Base-by-base conservation (phyloP, 2,113 vertebrate species). In the Antechinus stuartii region DNA sequence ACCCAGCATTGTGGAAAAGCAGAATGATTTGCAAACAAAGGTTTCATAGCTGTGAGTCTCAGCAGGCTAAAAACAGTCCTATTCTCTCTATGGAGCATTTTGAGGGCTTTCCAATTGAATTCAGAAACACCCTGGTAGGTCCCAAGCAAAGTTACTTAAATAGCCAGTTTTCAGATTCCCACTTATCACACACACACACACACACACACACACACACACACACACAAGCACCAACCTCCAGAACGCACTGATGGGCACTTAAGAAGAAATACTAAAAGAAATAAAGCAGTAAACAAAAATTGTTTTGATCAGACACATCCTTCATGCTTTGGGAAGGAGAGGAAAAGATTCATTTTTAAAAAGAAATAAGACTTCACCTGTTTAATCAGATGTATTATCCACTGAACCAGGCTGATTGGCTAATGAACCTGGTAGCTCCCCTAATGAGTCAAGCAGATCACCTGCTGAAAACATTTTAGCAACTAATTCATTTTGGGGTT, bases 371-470 rank as follows among this genome's bases (percentile, higher is more conserved):
- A 90, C 42, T 91, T 93, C 93, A 14, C 49, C 93, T 96, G 96
- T 93, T 96, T 96, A 95, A 96, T 96, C 94, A 61, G 95, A 96
- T 26, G 30, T 56, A 92, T 96, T 93, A 94, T 91, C 94, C 94
- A 92, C 93, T 96, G 97, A 98, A 91, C 92, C 94, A 97, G 92
- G 47, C 54, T 93, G 92, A 96, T 96, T 50, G 27, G 50, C 90
- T 95, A 97, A 93, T 42, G 98, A 97, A 94, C 92, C 90, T 93
- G 61, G 52, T 12, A 94, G 96, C 90, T 96, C 26, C 49, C 93
- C 91, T 93, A 90, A 26, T 2, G 94, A 93, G 95, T 92, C 92
- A 90, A 95, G 54, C 10, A 92, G 89, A 93, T 95, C 92, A 94
- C 93, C 96, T 54, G 92, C 96, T 96, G 96, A 95, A 97, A 95